Evolutionary conservation across 2,797 vertebrate genomes (phyloP), one percentile per base, ranked within the genome.

Genomic region (Erpetoichthys calabaricus): DNA sequence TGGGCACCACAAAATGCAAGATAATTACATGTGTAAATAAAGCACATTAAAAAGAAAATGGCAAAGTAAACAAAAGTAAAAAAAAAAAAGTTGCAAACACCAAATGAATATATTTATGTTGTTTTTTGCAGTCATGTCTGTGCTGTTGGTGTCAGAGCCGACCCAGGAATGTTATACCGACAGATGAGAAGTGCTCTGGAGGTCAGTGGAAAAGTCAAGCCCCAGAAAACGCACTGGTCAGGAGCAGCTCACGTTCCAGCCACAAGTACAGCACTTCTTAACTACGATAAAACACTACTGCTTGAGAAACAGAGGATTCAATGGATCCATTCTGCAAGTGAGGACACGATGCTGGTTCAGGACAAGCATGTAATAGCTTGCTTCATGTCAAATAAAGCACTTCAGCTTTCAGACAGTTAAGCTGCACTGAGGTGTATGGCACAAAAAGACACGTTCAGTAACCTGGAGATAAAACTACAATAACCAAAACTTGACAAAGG

Each of bases 251-350:
- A 54, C 89, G 73, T 56, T 78, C 89, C 65, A 92, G 84, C 58
- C 89, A 94, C 72, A 94, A 93, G 73, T 91, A 87, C 79, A 92
- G 84, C 71, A 87, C 88, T 1, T 83, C 89, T 57, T 91, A 87
- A 73, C 56, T 25, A 25, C 25, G 25, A 25, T 25, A 25, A 25
- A 25, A 25, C 25, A 25, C 25, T 25, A 25, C 25, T 25, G 25
- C 25, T 1, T 25, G 25, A 25, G n/a, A n/a, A n/a, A n/a, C 25
- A 25, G 25, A 25, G 25, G 25, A 25, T 25, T 25, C 25, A 25
- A 25, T 25, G 25, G 25, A 25, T 25, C 25, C 25, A 25, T 25
- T 25, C 25, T 25, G 25, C 25, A 25, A 25, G 25, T 25, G 25
- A 25, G 25, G 25, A 25, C 25, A 25, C 25, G 25, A 25, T 25